Base-by-base conservation (phyloP, 2,797 vertebrate species). In the Chrysocyon brachyurus region DNA sequence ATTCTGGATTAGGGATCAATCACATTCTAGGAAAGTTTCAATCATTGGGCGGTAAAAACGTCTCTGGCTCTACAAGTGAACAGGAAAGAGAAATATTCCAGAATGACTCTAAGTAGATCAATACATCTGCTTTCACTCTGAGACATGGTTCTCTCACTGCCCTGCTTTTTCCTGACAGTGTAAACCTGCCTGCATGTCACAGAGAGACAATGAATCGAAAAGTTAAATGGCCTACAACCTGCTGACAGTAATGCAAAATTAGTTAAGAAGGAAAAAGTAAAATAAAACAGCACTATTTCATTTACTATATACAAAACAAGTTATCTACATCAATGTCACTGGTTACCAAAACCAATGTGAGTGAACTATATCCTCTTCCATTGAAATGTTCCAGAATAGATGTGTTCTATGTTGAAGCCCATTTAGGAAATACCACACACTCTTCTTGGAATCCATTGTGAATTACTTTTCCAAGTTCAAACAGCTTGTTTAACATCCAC, bases 401-500 rank as follows among this genome's bases (percentile, higher is more conserved):
- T 17, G 19, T 5, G 17, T 87, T 61, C 19, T 2, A 31, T 66
- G 6, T 66, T 12, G 17, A 61, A 72, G 28, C 16, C 17, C 22
- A 79, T 59, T 93, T 94, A 84, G 46, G 31, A 63, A 87, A 73
- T 56, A 36, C 7, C 19, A 64, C 26, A 31, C 10, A 15, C 52
- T 75, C 16, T 90, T 83, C n/a, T 9, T 73, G 28, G 70, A 87
- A 66, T 59, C 28, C 36, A 24, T 1, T 33, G 19, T 28, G 40
- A 94, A n/a, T 9, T 28, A 26, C 11, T 82, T 84, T 87, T 84
- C 59, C 90, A 81, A 82, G 75, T 73, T n/a, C 52, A 92, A 86
- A 36, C 19, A 77, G 1, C 9, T 10, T n/a, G 2, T 64, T 87
- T 26, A 33, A 24, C 52, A 66, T 26, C 31, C 26, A 14, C 31